A percentile compares a stretch with the other conserved stretches of the same genome.
phyloP scores from a whole-genome alignment of 2,888 invertebrate genomes.

The Acrocyrtus sp. region DNA sequence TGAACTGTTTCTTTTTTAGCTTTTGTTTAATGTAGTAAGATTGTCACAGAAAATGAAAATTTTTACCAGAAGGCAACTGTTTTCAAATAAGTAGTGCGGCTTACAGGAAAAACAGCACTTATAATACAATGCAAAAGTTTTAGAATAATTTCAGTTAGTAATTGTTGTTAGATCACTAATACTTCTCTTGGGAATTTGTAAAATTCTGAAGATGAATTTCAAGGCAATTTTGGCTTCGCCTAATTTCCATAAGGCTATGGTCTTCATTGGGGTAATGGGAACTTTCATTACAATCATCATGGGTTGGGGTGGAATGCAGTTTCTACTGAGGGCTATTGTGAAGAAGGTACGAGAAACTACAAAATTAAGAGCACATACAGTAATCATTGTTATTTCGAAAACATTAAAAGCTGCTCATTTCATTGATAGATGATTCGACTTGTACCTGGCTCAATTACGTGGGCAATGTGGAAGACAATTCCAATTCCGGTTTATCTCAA shows the following conservation, averaged over 20 bases:
- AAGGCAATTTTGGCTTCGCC: constrained; percentile 19
- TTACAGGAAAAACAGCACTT: too few relatives aligned
- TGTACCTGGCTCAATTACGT: constrained; percentile 33
- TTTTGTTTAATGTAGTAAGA: too few relatives aligned
- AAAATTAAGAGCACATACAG: too few relatives aligned
- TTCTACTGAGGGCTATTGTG: constrained; percentile 16
- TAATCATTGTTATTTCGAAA: too few relatives aligned
- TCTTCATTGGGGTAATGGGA: constrained; percentile 28
- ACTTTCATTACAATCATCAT: constrained; percentile 27
- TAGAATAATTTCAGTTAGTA: too few relatives aligned
- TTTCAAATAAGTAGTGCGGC: too few relatives aligned
- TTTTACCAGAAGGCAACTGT: too few relatives aligned
- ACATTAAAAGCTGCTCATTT: too few relatives aligned
- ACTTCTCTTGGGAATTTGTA: too few relatives aligned
- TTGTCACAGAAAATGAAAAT: too few relatives aligned
- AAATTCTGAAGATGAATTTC: constrained; percentile 31
- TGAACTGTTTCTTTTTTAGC: too few relatives aligned
- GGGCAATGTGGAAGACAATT: constrained; percentile 50
- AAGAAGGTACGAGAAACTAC: constrained; percentile 27
- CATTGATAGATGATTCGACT: constrained; percentile 39
- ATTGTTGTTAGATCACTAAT: neutral
- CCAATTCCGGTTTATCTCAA: constrained; percentile 56
- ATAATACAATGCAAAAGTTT: too few relatives aligned
- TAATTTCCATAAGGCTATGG: constrained; percentile 42
- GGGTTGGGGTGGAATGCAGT: constrained; percentile 53